A percentile compares a stretch with the other conserved stretches of the same genome.
Conservation (phyloP, 2,888 invertebrate species). For the Petrolisthes cinctipes region DNA sequence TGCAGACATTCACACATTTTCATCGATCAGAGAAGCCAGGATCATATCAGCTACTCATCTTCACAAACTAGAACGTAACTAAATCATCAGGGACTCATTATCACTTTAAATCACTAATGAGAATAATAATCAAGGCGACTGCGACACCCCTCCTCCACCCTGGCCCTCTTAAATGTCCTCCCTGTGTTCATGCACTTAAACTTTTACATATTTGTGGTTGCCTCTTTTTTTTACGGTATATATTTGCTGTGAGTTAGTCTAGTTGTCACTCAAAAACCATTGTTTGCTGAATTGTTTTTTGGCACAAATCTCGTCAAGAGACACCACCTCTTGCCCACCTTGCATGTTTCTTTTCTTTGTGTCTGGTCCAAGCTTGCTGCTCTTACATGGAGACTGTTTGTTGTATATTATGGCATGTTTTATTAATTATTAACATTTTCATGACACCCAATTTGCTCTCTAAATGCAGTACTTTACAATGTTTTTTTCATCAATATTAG, state of each 20-base stretch:
- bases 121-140: too few species aligned
- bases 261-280: slow-evolving; percentile 2
- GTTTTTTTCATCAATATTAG: too few species aligned
- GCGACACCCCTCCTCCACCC: neutral
- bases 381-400: neutral
- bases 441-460: too few species aligned
- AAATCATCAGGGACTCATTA: too few species aligned
- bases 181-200: slow-evolving; percentile 2
- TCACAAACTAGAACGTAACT: too few species aligned
- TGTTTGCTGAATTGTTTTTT: neutral
- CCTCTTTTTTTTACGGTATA: neutral
- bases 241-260: neutral
- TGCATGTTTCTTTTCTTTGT: slow-evolving; percentile 5
- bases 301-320: neutral
- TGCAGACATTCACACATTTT: too few species aligned
- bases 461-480: too few species aligned
- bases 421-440: too few species aligned
- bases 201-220: neutral
- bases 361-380: slow-evolving; percentile 9
- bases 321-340: neutral
- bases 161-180: neutral
- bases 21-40: too few species aligned
- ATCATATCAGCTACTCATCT: too few species aligned
- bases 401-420: too few species aligned
- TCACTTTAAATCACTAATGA: too few species aligned